Base-by-base conservation (phyloP, 2,797 vertebrate genomes). In the Phylloscopus collybita region DNA sequence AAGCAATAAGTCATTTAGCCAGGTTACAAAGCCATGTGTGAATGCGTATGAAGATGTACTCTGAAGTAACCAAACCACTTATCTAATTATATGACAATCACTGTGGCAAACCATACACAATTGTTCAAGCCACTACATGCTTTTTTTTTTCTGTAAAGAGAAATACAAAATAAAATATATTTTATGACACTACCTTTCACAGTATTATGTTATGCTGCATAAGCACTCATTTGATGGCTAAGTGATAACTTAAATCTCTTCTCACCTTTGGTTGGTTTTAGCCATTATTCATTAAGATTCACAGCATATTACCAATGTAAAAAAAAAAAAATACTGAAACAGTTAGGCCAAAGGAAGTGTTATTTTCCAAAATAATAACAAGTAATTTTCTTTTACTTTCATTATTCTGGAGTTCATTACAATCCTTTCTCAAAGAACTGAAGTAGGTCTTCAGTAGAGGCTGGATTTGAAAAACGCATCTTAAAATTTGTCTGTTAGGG, bases 71-170 rank as follows among this genome's bases (percentile, higher is more conserved):
- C 78, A 95, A 97, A 88, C 80, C 91, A 76, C 73, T 92, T 69
- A 72, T 72, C 92, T 97, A 97, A 96, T 97, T 97, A 91, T 79
- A 94, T 88, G 83, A 84, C 93, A 96, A 71, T 94, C 93, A 81
- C 32, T 97, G 93, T 82, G 92, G 95, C 94, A 97, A 97, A 96
- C 92, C 96, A 85, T 95, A 95, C 54, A 80, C 91, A 96, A 79
- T 83, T 86, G 72, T 96, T 96, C 88, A 95, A 97, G 96, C 95
- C 88, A 57, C 95, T 94, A 70, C 91, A 75, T 86, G 47, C 72
- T 95, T 97, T 97, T 76, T 95, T 97, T 97, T 89, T 97, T 79
- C 86, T 91, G 80, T 96, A 90, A 93, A 92, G 94, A 80, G 40
- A 97, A 95, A 93, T 78, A 82, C 38, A 64, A 93, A 90, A 42